Conservation (phyloP, 2,113 vertebrate species). For the Sapajus apella region DNA sequence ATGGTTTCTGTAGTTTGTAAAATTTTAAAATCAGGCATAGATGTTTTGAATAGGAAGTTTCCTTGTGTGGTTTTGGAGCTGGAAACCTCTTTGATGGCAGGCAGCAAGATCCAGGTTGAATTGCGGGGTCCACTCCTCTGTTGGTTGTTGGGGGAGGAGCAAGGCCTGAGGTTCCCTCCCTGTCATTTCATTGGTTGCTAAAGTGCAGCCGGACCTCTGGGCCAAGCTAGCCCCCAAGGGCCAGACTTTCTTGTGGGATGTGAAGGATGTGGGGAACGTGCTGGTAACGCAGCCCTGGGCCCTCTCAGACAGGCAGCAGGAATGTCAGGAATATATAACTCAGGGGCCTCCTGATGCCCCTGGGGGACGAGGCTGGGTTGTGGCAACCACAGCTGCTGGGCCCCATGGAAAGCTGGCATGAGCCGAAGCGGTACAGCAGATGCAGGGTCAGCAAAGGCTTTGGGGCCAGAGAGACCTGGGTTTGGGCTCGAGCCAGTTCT, state of each 20-base stretch:
- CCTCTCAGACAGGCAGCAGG: not conserved
- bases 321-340: not conserved
- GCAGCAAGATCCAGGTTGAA: not conserved
- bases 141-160: not conserved
- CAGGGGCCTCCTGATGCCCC: not conserved
- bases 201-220: not conserved
- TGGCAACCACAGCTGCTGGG: not conserved
- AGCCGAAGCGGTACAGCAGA: not conserved
- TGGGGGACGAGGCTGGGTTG: not conserved
- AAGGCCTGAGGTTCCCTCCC: not conserved
- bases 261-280: no score
- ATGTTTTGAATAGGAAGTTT: not conserved
- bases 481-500: not conserved
- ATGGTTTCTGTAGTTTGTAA: not conserved
- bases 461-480: not conserved
- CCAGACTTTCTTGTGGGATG: not conserved
- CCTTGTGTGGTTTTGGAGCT: not conserved
- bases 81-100: not conserved
- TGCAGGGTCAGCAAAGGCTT: not conserved
- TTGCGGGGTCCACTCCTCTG: not conserved
- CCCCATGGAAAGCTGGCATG: not conserved
- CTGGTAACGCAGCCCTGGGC: not conserved
- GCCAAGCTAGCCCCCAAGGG: fast-evolving
- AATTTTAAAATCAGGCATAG: not conserved
- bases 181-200: not conserved